Evolutionary conservation across 1,140 invertebrate species (phyloP).

Genomic region (Thalassaphorura encarpata): DNA sequence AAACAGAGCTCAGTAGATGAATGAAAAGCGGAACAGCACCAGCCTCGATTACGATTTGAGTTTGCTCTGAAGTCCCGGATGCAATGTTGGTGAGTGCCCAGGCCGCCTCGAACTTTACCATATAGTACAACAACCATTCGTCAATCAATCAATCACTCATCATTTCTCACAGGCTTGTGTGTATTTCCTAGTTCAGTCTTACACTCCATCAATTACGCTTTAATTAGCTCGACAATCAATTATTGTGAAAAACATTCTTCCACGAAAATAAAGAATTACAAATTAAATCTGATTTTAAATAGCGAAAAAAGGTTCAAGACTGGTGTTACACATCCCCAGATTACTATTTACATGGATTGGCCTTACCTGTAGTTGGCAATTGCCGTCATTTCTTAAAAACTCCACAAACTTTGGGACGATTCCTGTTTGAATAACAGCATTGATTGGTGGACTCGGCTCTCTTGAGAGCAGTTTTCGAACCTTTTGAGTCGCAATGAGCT

Average conservation of each 20-base stretch:
- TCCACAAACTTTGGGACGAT: conserved; percentile 94
- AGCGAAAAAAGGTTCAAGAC: too few relatives aligned
- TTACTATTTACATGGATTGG: background rate
- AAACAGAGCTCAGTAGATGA: conserved; percentile 60
- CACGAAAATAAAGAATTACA: too few relatives aligned
- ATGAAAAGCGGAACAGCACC: conserved; percentile 91
- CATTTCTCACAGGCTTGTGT: too few relatives aligned
- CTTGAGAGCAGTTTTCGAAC: conserved; percentile 88
- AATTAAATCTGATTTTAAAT: too few relatives aligned
- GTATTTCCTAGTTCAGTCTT: too few relatives aligned
- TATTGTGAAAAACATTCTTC: too few relatives aligned
- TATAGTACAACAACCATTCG: too few relatives aligned
- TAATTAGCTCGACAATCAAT: too few relatives aligned
- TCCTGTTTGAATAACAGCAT: conserved; percentile 94
- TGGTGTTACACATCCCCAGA: too few relatives aligned
- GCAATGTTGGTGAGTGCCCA: conserved; percentile 98
- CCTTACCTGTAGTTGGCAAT: conserved; percentile 72
- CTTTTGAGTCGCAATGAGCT: conserved; percentile 82
- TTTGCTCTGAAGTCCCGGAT: conserved; percentile 90
- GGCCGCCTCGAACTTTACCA: conserved; percentile 83
- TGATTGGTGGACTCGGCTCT: conserved; percentile 96
- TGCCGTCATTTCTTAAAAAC: conserved; percentile 72
- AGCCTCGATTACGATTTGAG: conserved; percentile 82
- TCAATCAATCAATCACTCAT: too few relatives aligned
- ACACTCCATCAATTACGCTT: too few relatives aligned